Evolutionary conservation across 1,140 invertebrate species (phyloP).

Genomic region (Melanaphis sacchari): DNA sequence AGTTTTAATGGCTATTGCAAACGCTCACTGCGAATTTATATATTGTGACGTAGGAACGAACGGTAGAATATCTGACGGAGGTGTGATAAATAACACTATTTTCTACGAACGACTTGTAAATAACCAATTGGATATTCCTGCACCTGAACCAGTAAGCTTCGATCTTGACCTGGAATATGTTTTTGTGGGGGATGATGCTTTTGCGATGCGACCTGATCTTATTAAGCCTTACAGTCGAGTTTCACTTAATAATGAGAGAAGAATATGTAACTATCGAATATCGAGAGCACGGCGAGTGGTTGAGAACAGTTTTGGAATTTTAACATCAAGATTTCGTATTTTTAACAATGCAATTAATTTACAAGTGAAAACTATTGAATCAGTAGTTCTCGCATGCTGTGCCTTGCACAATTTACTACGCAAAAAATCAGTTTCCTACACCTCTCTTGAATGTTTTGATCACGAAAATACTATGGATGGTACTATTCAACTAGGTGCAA

Average conservation of each 20-base stretch:
- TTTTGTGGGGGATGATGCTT: conserved; percentile 50
- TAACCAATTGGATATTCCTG: conserved; percentile 58
- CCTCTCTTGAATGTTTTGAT: conserved; percentile 44
- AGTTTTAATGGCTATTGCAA: conserved; percentile 59
- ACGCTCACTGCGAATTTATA: conserved; percentile 59
- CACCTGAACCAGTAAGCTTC: conserved; percentile 62
- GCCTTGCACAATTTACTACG: conserved; percentile 62
- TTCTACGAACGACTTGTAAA: conserved; percentile 59
- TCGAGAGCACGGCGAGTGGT: conserved; percentile 36
- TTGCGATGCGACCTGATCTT: conserved; percentile 31
- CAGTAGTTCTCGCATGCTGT: conserved; percentile 61
- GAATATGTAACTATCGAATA: conserved; percentile 49
- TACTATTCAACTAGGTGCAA: conserved; percentile 49
- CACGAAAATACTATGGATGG: conserved; percentile 37
- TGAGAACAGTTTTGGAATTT: conserved; percentile 44
- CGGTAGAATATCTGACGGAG: conserved; percentile 63
- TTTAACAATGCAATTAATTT: conserved; percentile 39
- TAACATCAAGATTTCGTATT: conserved; percentile 49
- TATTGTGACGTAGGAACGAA: conserved; percentile 58
- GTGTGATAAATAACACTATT: conserved; percentile 62
- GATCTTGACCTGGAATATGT: conserved; percentile 56
- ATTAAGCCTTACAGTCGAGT: conserved; percentile 25
- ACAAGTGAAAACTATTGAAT: conserved; percentile 60
- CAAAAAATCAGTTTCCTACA: conserved; percentile 46
- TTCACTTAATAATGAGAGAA: conserved; percentile 20